Base-by-base conservation (phyloP, 2,113 vertebrate genomes). In the Ornithorhynchus anatinus region DNA sequence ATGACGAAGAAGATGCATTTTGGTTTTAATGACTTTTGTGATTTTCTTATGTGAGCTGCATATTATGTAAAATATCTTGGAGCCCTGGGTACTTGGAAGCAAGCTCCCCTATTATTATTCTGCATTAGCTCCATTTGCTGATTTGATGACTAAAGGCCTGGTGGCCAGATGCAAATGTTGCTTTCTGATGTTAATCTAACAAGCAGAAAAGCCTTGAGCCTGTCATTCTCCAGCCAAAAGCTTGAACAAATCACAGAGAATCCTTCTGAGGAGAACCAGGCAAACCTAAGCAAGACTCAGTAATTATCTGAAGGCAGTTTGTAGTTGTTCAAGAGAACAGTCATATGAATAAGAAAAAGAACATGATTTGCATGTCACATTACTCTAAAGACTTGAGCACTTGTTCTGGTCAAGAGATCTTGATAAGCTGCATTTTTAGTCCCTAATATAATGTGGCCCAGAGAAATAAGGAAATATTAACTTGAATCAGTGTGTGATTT, bases 171-270 rank as follows among this genome's bases (percentile, higher is more conserved):
- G 87, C 81, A 89, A 90, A 92, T 80, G 72, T 51, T 52, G 68
- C 84, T 86, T 88, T 87, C 84, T 89, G 79, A 87, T 89, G 81
- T 78, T 86, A 86, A 88, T 90, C 74, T 84, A 75, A 75, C 75
- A 77, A 0, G 1, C 35, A 42, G 58, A 84, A 69, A 65, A 86
- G 70, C 61, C n/a, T 0, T 50, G 74, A 65, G 54, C n/a, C 72
- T 71, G 72, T 61, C 83, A 81, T 60, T 85, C 11, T 35, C 54
- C 59, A 50, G 0, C 1, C 50, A 57, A 80, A 76, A 82, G 69
- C 71, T 67, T 72, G 33, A 39, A 83, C 27, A 53, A 59, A 75
- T 82, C 80, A 56, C 12, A 22, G 65, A 81, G 51, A 75, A 54
- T 50, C 9, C 2, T 25, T 87, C 59, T 12, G 9, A 73, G 43